phyloP scores from a whole-genome alignment of 1,140 invertebrate species.

The Linepithema humile region DNA sequence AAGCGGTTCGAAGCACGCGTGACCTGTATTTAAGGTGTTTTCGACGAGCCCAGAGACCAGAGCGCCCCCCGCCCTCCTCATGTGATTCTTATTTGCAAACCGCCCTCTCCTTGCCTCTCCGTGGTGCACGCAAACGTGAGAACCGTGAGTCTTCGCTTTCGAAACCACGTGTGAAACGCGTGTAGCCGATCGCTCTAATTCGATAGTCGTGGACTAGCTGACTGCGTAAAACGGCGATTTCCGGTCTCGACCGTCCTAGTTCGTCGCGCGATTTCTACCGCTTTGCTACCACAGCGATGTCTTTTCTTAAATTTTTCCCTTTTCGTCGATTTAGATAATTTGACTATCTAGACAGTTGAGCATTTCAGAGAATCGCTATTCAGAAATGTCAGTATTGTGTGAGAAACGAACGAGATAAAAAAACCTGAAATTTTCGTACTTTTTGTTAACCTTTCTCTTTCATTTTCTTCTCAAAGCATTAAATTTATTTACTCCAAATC shows the following conservation, averaged over 20 bases:
- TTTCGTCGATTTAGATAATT: slow-evolving; percentile 27
- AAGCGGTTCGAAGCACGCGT: slow-evolving; percentile 64
- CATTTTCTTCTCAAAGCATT: not conserved
- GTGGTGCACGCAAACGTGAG: slow-evolving; percentile 73
- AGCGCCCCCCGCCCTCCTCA: not conserved
- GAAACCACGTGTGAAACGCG: slow-evolving; percentile 43
- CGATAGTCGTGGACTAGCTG: slow-evolving; percentile 39
- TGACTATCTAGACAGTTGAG: not conserved
- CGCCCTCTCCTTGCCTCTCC: slow-evolving; percentile 17
- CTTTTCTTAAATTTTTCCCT: not conserved
- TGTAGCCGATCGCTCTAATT: slow-evolving; percentile 34
- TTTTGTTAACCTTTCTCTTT: not conserved
- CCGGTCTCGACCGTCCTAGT: slow-evolving; percentile 10
- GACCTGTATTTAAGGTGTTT: slow-evolving; percentile 74
- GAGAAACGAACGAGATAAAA: not conserved
- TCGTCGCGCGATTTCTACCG: slow-evolving; percentile 27
- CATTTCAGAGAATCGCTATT: slow-evolving; percentile 10
- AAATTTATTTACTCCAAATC: not conserved
- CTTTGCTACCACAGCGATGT: not conserved
- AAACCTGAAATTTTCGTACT: not conserved
- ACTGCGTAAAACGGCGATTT: slow-evolving; percentile 38
- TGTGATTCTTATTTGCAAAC: slow-evolving; percentile 63
- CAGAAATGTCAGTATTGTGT: not conserved
- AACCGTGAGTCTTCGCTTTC: slow-evolving; percentile 54
- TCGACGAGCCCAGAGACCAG: slow-evolving; percentile 2